phyloP scores from a whole-genome alignment of 2,113 vertebrate species.

The Psammodynastes pulverulentus region DNA sequence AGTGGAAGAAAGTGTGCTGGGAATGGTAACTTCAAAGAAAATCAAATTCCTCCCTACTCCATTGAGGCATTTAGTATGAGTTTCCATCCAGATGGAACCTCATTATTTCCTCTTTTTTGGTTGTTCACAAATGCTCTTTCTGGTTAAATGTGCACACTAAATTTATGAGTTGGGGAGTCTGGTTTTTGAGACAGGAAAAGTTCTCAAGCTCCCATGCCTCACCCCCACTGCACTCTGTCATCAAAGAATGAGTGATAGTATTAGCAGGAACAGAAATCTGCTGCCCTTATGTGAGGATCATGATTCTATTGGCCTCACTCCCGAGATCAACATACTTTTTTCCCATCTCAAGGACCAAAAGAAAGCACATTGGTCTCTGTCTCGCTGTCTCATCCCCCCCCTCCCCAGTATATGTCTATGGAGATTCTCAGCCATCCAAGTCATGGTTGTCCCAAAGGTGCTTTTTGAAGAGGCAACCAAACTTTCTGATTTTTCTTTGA shows the following conservation, averaged over 20 bases:
- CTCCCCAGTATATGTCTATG: too few relatives aligned
- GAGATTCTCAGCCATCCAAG: too few relatives aligned
- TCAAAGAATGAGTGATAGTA: not conserved
- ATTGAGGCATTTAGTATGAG: not conserved
- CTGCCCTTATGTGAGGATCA: not conserved
- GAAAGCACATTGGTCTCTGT: not conserved
- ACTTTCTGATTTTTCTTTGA: too few relatives aligned
- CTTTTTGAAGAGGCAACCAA: too few relatives aligned
- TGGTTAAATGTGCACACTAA: not conserved
- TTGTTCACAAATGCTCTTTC: not conserved
- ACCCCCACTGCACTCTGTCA: not conserved
- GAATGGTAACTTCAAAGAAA: not conserved
- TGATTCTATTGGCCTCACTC: not conserved
- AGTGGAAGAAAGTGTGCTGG: not conserved
- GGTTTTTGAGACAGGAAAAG: not conserved
- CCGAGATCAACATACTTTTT: not conserved
- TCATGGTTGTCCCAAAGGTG: too few relatives aligned
- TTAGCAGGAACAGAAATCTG: not conserved
- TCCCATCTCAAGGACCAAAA: not conserved
- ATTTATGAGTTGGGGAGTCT: not conserved
- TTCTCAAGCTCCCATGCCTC: not conserved
- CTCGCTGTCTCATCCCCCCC: fast-evolving
- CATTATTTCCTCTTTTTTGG: not conserved
- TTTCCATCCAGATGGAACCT: not conserved
- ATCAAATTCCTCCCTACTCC: not conserved